Evolutionary conservation across 2,797 vertebrate species (phyloP).

Genomic region (Halcyon smyrnensis): DNA sequence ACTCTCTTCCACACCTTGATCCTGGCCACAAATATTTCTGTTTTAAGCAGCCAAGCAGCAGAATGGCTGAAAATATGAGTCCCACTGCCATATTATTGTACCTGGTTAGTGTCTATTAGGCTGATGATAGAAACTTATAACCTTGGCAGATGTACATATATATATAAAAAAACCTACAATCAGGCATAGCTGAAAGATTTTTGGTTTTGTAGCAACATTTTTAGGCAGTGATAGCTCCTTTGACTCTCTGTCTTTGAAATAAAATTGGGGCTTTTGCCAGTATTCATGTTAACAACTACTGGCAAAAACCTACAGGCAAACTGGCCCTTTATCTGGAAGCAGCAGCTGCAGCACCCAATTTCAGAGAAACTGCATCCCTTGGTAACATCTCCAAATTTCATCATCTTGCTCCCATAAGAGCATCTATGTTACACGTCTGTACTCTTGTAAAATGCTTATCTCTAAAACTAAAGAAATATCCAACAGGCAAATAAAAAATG

Average conservation of each 20-base stretch:
- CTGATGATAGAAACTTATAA: not conserved
- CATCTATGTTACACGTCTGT: not conserved
- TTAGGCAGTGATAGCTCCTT: not conserved
- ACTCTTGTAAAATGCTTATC: not conserved
- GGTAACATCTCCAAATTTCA: not conserved
- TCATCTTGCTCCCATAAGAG: not conserved
- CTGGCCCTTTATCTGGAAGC: conserved; percentile 6
- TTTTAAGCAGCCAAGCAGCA: not conserved
- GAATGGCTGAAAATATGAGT: not conserved
- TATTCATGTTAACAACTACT: not conserved
- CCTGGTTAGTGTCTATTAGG: not conserved
- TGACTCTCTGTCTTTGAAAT: conserved; percentile 2
- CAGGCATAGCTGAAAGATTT: not conserved
- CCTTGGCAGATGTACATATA: not conserved
- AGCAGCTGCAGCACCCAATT: not conserved
- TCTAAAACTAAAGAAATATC: not conserved
- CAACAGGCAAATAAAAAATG: not conserved
- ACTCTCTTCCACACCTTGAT: not conserved
- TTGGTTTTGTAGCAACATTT: not conserved
- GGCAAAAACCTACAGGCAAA: conserved; percentile 3
- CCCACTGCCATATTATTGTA: not conserved
- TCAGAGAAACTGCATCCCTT: not conserved
- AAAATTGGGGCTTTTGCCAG: not conserved
- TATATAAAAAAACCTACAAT: not conserved
- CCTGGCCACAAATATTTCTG: not conserved